phyloP scores from a whole-genome alignment of 2,113 vertebrate species.

The Pygoscelis adeliae region DNA sequence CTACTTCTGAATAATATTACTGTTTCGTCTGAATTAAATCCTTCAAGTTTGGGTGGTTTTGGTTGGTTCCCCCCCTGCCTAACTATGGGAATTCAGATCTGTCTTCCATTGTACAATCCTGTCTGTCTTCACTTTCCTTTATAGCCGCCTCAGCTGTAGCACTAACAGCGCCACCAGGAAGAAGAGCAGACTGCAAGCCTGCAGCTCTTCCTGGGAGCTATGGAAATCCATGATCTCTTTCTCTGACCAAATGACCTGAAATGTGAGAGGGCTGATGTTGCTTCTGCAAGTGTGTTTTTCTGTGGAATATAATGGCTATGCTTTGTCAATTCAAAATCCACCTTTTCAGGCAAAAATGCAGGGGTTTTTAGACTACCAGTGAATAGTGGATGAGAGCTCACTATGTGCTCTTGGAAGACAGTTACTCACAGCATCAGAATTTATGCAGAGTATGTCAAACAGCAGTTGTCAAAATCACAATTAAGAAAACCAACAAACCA shows the following conservation, averaged over 20 bases:
- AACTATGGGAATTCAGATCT: not conserved
- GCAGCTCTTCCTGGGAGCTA: not conserved
- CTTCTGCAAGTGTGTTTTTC: not conserved
- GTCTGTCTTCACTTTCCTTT: not conserved
- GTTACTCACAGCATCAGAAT: not conserved
- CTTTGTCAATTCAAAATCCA: not conserved
- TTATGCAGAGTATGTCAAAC: not conserved
- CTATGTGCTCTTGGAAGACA: not conserved
- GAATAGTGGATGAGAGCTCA: not conserved
- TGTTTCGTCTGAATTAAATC: not conserved
- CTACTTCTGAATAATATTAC: not conserved
- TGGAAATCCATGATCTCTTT: not conserved
- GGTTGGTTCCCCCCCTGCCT: not conserved
- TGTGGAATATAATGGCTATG: not conserved
- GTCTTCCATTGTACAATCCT: not conserved
- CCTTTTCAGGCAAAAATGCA: not conserved
- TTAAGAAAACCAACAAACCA: not conserved
- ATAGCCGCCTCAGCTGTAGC: not conserved
- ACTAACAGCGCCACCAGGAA: not conserved
- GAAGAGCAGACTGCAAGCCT: not conserved
- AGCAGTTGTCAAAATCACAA: not conserved
- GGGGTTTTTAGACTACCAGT: fast-evolving
- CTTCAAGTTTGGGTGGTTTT: not conserved
- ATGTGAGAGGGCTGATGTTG: not conserved
- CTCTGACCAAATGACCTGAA: not conserved